These are phyloP conservation scores for Lacanobia oleracea DNA, from an alignment of 2,888 invertebrate species.

Conservation along the genomic window DNA sequence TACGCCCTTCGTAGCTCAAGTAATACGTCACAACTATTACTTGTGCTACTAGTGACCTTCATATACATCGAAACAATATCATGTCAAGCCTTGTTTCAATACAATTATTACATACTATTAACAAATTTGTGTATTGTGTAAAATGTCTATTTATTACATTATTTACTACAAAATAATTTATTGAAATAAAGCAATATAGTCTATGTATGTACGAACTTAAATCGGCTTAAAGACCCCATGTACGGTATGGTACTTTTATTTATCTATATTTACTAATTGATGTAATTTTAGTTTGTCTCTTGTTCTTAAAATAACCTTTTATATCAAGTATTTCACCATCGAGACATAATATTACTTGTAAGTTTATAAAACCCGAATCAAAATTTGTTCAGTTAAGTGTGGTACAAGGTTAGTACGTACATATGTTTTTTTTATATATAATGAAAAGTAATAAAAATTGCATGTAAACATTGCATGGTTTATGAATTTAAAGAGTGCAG, in stretches of 20 bases:
- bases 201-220: constrained; percentile 80
- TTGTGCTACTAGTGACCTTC: constrained; percentile 47
- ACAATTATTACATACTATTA: constrained; percentile 58
- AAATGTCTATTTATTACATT: constrained; percentile 63
- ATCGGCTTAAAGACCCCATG: constrained; percentile 65
- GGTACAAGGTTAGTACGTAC: constrained; percentile 84
- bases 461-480: constrained; percentile 86
- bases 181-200: constrained; percentile 78
- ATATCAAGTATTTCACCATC: constrained; percentile 72
- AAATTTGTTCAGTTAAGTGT: constrained; percentile 75
- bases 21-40: constrained; percentile 40
- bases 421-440: constrained; percentile 72
- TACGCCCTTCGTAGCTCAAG: constrained; percentile 41
- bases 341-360: constrained; percentile 83
- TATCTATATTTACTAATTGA: constrained; percentile 72
- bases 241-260: constrained; percentile 74
- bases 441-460: constrained; percentile 74
- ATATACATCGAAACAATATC: constrained; percentile 61
- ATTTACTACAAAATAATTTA: constrained; percentile 70
- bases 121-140: constrained; percentile 61
- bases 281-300: constrained; percentile 75
- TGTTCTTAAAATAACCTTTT: constrained; percentile 55
- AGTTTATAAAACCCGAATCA: constrained; percentile 74
- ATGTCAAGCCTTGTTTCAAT: constrained; percentile 70
- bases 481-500: constrained; percentile 80